Evolutionary conservation across 2,113 vertebrate species (phyloP).

Genomic region (Trogon surrucura): DNA sequence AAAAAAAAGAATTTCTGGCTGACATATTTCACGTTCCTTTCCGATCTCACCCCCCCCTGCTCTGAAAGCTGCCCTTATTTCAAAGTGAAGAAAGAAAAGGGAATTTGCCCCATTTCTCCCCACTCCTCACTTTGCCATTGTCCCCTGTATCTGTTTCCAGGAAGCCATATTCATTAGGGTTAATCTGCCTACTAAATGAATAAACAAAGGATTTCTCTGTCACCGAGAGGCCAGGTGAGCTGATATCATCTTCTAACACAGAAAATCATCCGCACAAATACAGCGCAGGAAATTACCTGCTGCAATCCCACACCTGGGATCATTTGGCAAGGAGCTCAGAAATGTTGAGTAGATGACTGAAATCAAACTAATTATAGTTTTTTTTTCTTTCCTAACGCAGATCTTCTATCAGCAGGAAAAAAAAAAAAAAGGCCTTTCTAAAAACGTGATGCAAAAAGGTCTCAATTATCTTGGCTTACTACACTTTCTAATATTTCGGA

Average conservation of each 20-base stretch:
- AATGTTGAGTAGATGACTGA: conserved; percentile 69
- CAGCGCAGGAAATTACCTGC: conserved; percentile 91
- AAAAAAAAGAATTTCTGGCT: conserved; percentile 75
- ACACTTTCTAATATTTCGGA: not conserved
- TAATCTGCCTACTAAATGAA: conserved; percentile 92
- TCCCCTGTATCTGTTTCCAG: conserved; percentile 88
- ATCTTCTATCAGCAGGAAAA: conserved; percentile 19
- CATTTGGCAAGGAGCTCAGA: conserved; percentile 64
- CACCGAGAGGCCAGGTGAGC: conserved; percentile 89
- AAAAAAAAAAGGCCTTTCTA: not conserved
- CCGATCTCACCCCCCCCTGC: conserved; percentile 83
- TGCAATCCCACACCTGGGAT: conserved; percentile 90
- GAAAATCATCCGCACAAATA: conserved; percentile 84
- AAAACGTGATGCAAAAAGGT: not conserved
- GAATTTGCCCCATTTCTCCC: conserved; percentile 78
- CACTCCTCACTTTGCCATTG: conserved; percentile 76
- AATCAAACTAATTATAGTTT: conserved; percentile 34
- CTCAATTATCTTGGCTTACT: not conserved
- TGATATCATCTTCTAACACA: conserved; percentile 90
- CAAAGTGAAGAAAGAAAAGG: conserved; percentile 95
- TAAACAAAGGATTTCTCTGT: conserved; percentile 98
- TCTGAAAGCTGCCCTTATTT: conserved; percentile 91
- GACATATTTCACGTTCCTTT: conserved; percentile 91
- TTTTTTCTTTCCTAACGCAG: conserved; percentile 7
- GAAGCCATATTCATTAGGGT: conserved; percentile 89